These are phyloP conservation scores for Cecidostiba fungosa DNA, from an alignment of 2,888 invertebrate genomes.

Conservation along the genomic window DNA sequence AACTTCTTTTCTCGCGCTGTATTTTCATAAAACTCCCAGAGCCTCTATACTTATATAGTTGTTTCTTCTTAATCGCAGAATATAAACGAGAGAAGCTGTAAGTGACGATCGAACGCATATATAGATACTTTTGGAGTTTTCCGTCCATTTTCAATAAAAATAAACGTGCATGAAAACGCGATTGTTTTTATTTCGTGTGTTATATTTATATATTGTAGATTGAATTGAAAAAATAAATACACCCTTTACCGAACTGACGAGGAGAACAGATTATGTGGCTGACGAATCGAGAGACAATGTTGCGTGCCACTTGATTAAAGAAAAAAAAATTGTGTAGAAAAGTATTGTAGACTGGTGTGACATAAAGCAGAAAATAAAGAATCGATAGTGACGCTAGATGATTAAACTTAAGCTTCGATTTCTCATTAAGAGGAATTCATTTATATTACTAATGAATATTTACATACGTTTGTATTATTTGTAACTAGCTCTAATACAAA, in stretches of 20 bases:
- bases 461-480: constrained; percentile 80
- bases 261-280: constrained; percentile 50
- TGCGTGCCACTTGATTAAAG: constrained; percentile 52
- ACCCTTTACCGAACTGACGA: constrained; percentile 36
- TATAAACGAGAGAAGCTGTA: neutral
- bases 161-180: constrained; percentile 1
- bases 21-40: constrained; percentile 36
- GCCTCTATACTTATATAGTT: neutral
- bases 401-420: constrained; percentile 77
- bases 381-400: constrained; percentile 77
- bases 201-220: neutral
- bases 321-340: constrained; percentile 64
- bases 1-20: constrained; percentile 48
- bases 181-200: constrained; percentile 30
- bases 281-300: constrained; percentile 58
- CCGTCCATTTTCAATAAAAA: constrained; percentile 49
- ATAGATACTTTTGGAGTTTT: constrained; percentile 48
- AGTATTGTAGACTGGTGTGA: constrained; percentile 73
- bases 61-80: constrained; percentile 29
- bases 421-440: constrained; percentile 75
- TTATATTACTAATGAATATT: constrained; percentile 76
- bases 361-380: constrained; percentile 66
- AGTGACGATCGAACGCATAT: constrained; percentile 27
- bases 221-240: neutral
- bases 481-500: constrained; percentile 79